Evolutionary conservation across 2,113 vertebrate species (phyloP).

Genomic region (Gopherus flavomarginatus): DNA sequence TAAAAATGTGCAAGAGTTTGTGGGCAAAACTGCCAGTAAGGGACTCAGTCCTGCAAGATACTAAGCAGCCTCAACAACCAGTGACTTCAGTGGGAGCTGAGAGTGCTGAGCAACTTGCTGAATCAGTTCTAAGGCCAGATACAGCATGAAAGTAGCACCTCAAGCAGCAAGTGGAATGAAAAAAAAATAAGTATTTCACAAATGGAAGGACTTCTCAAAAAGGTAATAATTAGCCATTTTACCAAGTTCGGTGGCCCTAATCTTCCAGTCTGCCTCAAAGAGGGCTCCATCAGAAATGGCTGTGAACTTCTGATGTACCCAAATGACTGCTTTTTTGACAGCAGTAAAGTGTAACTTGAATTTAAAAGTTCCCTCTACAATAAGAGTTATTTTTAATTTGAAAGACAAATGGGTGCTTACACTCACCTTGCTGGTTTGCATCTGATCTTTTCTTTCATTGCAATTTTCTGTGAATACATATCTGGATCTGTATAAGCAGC

Average conservation of each 20-base stretch:
- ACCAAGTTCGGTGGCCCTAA: neutral
- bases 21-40: neutral
- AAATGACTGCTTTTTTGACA: neutral
- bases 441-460: constrained; percentile 10
- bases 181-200: neutral
- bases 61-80: neutral
- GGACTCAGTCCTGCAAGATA: neutral
- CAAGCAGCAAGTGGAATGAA: neutral
- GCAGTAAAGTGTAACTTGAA: neutral
- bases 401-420: neutral
- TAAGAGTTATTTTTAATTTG: neutral
- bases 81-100: neutral
- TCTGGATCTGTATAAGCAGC: constrained; percentile 17
- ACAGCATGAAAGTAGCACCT: neutral
- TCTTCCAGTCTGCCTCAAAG: neutral
- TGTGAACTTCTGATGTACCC: neutral
- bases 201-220: neutral
- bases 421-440: neutral
- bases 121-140: neutral
- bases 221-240: neutral
- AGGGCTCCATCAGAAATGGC: neutral
- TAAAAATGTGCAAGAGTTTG: neutral
- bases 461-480: neutral
- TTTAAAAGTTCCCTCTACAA: neutral
- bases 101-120: neutral